These are phyloP conservation scores for Diplazon laetatorius DNA, from an alignment of 2,888 invertebrate genomes.

Conservation along the genomic window DNA sequence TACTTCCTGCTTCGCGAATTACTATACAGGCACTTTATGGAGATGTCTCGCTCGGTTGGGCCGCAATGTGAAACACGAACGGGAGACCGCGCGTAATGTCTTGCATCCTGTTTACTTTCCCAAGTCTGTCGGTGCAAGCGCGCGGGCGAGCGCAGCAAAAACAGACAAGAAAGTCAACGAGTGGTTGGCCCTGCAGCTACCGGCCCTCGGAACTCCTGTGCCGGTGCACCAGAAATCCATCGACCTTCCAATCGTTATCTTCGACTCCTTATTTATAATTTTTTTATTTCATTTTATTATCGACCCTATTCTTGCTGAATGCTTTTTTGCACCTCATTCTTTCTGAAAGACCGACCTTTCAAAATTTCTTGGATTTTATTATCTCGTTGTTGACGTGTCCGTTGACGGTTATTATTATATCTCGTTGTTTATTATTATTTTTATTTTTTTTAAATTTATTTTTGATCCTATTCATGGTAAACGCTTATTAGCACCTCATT, in stretches of 20 bases:
- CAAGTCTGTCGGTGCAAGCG: conserved; percentile 41
- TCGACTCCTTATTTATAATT: not conserved
- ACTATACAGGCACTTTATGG: conserved; percentile 2
- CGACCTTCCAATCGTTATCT: not conserved
- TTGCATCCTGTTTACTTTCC: conserved; percentile 67
- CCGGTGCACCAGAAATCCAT: not conserved
- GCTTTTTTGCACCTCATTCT: too few relatives aligned
- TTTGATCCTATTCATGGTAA: not conserved
- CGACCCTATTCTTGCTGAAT: too few relatives aligned
- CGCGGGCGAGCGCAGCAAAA: not conserved
- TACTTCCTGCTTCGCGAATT: not conserved
- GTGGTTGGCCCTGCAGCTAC: not conserved
- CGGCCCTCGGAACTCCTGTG: not conserved
- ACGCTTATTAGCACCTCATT: too few relatives aligned
- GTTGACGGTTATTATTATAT: too few relatives aligned
- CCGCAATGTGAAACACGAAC: conserved; percentile 33
- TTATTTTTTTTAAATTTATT: too few relatives aligned
- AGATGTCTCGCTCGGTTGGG: conserved; percentile 11
- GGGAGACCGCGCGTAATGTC: conserved; percentile 50
- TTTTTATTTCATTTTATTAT: too few relatives aligned
- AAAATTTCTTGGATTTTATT: too few relatives aligned
- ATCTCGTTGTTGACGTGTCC: too few relatives aligned
- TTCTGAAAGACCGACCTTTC: too few relatives aligned
- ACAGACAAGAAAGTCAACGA: not conserved
- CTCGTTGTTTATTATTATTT: too few relatives aligned